Evolutionary conservation across 2,113 vertebrate species (phyloP).

Genomic region (Nettapus auritus): DNA sequence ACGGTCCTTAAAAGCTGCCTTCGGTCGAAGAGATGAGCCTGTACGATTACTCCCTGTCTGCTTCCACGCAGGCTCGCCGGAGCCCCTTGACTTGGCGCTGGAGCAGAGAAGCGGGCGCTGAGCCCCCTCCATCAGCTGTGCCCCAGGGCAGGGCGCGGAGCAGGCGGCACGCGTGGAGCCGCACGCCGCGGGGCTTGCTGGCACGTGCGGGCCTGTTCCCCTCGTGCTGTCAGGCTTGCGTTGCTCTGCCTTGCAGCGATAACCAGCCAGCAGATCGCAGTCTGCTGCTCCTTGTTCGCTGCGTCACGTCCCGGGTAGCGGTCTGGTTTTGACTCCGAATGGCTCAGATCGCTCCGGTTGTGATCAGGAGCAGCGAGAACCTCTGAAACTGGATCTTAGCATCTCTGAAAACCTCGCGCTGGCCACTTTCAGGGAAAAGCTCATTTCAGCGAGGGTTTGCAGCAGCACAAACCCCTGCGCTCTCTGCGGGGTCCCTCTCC

Average conservation of each 20-base stretch:
- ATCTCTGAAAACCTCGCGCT: not conserved
- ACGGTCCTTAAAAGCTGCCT: slow-evolving; percentile 12
- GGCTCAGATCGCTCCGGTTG: fast-evolving
- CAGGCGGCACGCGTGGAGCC: fast-evolving
- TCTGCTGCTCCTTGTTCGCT: not conserved
- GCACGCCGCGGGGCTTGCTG: fast-evolving
- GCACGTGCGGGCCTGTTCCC: fast-evolving
- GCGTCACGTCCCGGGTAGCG: not conserved
- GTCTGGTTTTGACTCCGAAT: too few species aligned
- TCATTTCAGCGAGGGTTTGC: not conserved
- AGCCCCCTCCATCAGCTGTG: not conserved
- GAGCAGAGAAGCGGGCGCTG: not conserved
- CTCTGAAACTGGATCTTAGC: not conserved
- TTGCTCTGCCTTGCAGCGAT: not conserved
- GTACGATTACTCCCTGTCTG: not conserved
- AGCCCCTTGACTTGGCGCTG: not conserved
- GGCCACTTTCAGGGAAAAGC: not conserved
- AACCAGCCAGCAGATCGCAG: fast-evolving
- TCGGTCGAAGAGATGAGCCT: not conserved
- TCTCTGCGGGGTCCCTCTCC: not conserved
- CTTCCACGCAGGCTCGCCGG: not conserved
- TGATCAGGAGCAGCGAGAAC: not conserved
- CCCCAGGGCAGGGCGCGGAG: fast-evolving
- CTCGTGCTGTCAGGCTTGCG: not conserved
- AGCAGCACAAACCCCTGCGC: not conserved